Base-by-base conservation (phyloP, 1,140 invertebrate species). In the Ptiloglossa arizonensis region DNA sequence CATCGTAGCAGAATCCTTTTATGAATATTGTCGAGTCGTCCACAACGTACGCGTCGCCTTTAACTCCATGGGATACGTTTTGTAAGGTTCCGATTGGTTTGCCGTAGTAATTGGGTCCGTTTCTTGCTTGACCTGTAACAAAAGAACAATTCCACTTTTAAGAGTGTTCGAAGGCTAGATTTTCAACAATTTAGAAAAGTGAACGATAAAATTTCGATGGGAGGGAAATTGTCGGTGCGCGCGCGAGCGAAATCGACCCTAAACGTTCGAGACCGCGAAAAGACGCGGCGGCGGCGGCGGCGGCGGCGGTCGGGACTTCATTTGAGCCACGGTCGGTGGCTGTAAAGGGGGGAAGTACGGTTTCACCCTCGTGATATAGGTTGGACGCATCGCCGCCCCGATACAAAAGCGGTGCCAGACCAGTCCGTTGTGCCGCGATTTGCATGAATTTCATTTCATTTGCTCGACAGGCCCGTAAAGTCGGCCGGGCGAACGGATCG, bases 21-120 rank as follows among this genome's bases (percentile, higher is more conserved):
- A 98, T 95, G 91, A 96, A 98, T 69, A 98, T 93, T 24, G 96
- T 97, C 80, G 94, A 95, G 86, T 98, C 97, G 87, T 98, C 97
- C 2, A 98, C 96, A 0, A 96, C 97, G 91, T 97, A 98, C 9
- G 96, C 96, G 1, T 94, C 94, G 3, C 97, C 97, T 50, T 93
- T 92, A 54, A 98, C 96, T 41, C 95, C 95, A 81, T 98, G 96
- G 1, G 95, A 96, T 88, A 95, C 96, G 60, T 94, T 94, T 27
- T 93, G 93, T 29, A 95, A 95, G 54, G 87, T 90, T 78, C 97
- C 97, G 35, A 98, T 96, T 19, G 93, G 90, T 50, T 95, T 94
- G 13, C 97, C 97, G 86, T 96, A 97, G 89, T 97, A 96, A 13
- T 95, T 94, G 6, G 93, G 93, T 54, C 94, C 93, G 71, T 89